Evolutionary conservation across 92 coral and sea anemone genomes (phyloP), one percentile per base, ranked within the genome.

Genomic region (Actinostola sp.): DNA sequence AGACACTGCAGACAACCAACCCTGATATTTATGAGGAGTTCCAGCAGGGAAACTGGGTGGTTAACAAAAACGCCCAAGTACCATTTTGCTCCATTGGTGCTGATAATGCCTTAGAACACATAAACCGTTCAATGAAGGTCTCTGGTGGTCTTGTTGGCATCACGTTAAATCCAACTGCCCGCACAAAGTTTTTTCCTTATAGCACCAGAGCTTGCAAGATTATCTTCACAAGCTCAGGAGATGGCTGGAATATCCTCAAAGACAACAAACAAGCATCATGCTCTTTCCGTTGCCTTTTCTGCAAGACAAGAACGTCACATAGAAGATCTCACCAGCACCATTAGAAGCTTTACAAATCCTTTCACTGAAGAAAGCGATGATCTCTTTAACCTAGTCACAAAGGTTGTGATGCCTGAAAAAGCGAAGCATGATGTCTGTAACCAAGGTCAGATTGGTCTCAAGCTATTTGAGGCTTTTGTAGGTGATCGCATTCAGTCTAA

Each of bases 51-150:
- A 84, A 84, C 76, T 84, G 79, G 84, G 78, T 77, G 2, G 89
- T 77, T 34, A 77, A 84, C 60, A 84, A 84, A 73, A 84, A 84
- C 41, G n/a, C 72, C 41, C 7, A 25, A 16, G 77, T 77, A 17
- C 66, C 74, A 27, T 63, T 72, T 48, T 64, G 84, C 38, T 76
- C 63, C 13, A 19, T 77, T 27, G 84, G 81, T 15, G 79, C 73
- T 5, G 83, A 83, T 35, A 46, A 69, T 39, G 88, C 72, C 17
- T 56, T 74, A 4, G 82, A 76, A 23, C 79, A 83, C 32, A 20
- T 82, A 62, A 75, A 82, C 51, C 70, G 85, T 23, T 78, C 81
- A 4, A 76, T 76, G 88, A 82, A 82, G 62, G 83, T 82, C 10
- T 58, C 77, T 9, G 74, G 83, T 12, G 88, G 79, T 8, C 57